Evolutionary conservation across 2,888 invertebrate species (phyloP), one percentile per base, ranked within the genome.

Genomic region (Papilio elwesi): DNA sequence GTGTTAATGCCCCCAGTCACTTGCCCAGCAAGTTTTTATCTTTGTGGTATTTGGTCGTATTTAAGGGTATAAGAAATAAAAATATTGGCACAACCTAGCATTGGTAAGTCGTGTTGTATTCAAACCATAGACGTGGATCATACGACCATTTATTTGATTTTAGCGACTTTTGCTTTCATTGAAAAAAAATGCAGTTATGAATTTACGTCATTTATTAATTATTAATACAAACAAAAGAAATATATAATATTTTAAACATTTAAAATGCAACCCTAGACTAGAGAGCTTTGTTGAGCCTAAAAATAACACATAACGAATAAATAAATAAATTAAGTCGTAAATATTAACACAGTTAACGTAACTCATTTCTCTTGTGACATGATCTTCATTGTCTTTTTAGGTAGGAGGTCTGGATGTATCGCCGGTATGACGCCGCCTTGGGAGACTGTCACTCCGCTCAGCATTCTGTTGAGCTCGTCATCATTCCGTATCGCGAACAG

Each of bases 401-500:
- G 90, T 5, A 91, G 77, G n/a, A 90, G 74, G 8, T 83, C 78
- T 0, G 87, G 80, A 2, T 87, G 84, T 0, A 91, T 90, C 0
- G 80, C 73, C 0, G 90, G 91, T 4, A 88, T 3, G 4, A 90
- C 90, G 0, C 91, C 91, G 0, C 85, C 88, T 16, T 87, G 84
- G 0, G 88, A 83, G 0, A 91, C 89, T 0, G 84, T 87, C 0
- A 86, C 87, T 0, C 86, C 87, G 0, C 76, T 68, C 67, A 90
- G 74, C 88, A 90, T 83, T 15, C 70, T 80, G 69, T 82, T 85
- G 10, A 91, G 68, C 47, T 91, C 91, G 0, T 89, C 90, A 71
- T 90, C 91, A 10, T 89, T 87, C 51, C 83, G 83, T 9, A 91
- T 87, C 0, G 91, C 91, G 13, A 88, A 79, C 0, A 89, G 74